These are phyloP conservation scores for Ivindomyrus marchei DNA, from an alignment of 2,113 vertebrate genomes.

Conservation along the genomic window DNA sequence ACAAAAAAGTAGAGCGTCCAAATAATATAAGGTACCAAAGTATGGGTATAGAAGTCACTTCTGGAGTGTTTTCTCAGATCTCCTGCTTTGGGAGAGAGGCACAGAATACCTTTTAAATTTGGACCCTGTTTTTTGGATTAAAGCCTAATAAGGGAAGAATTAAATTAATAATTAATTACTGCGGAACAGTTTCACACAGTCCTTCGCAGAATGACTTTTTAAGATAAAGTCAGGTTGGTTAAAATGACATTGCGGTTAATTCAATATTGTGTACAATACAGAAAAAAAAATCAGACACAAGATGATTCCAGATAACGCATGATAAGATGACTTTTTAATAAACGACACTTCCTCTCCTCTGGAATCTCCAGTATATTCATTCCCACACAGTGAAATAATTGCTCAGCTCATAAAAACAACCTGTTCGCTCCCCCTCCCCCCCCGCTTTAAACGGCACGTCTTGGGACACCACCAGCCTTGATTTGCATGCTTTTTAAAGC, in stretches of 20 bases:
- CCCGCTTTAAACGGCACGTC: too few relatives aligned
- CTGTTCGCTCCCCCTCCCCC: neutral
- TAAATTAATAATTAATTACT: neutral
- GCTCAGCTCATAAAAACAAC: neutral
- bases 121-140: neutral
- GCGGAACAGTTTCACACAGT: neutral
- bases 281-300: neutral
- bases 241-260: neutral
- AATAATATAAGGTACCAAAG: neutral
- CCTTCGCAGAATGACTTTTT: neutral
- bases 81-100: neutral
- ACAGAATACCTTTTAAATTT: neutral
- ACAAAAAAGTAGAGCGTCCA: too few relatives aligned
- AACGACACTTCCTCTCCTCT: neutral
- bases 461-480: neutral
- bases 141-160: neutral
- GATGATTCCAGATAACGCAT: neutral
- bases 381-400: neutral
- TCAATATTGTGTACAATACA: neutral
- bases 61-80: neutral
- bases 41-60: neutral
- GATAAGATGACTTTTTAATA: neutral
- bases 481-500: constrained; percentile 15
- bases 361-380: neutral
- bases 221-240: neutral